Conservation (phyloP, 2,797 vertebrate genomes). For the Fundulus diaphanus region DNA sequence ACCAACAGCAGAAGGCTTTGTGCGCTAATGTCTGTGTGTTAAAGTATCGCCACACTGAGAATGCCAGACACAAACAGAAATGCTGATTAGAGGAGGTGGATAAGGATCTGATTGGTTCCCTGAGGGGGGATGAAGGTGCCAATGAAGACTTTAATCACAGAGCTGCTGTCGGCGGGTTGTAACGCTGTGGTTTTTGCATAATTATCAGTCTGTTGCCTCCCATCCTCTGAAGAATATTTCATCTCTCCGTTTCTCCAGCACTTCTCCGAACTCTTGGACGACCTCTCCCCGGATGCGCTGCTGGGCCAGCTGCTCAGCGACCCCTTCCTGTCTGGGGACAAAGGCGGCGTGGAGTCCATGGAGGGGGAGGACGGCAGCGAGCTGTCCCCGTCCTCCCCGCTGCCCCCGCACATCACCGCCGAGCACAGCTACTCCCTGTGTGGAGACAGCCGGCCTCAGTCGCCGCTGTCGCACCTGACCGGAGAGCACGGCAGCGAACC, state of each 20-base stretch:
- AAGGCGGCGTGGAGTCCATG: constrained; percentile 85
- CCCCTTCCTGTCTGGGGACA: constrained; percentile 91
- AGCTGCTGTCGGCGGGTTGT: background rate
- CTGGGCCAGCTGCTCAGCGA: constrained; percentile 96
- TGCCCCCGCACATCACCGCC: constrained; percentile 93
- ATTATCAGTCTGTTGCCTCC: constrained; percentile 40
- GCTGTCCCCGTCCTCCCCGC: constrained; percentile 84
- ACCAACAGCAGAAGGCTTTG: background rate
- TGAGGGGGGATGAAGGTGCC: constrained; percentile 21
- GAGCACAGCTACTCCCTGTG: constrained; percentile 98
- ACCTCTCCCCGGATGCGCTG: constrained; percentile 93
- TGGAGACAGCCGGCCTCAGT: constrained; percentile 93
- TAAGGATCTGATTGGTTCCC: constrained; percentile 24
- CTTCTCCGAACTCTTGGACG: constrained; percentile 95
- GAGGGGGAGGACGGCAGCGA: constrained; percentile 83
- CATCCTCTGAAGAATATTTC: fast-evolving
- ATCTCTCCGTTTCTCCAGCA: constrained; percentile 78
- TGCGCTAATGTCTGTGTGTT: constrained; percentile 19
- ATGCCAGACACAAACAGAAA: constrained; percentile 32
- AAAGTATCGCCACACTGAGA: constrained; percentile 48
- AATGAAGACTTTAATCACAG: constrained; percentile 55
- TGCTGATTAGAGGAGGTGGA: constrained; percentile 13
- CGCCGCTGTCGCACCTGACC: constrained; percentile 89
- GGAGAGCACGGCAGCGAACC: constrained; percentile 87
- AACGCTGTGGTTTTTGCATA: constrained; percentile 20